A percentile compares a stretch with the other conserved stretches of the same genome.
Conservation (phyloP, 2,113 vertebrate species). For the Gallinago undulata region DNA sequence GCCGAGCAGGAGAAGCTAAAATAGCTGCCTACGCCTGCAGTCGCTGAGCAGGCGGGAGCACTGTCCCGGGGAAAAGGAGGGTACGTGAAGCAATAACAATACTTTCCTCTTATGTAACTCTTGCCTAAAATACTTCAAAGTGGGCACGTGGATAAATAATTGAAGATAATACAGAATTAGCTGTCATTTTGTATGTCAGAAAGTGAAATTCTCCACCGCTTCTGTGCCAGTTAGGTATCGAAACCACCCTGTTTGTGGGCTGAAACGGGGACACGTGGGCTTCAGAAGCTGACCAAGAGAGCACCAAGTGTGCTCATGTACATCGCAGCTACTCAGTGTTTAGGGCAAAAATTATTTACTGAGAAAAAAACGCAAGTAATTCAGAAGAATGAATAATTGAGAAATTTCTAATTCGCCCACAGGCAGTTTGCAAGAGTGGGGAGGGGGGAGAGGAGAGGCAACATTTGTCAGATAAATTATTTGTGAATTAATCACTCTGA, state of each 20-base stretch:
- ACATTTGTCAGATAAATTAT: constrained; percentile 51
- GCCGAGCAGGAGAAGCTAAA: not conserved
- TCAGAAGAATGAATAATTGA: constrained; percentile 9
- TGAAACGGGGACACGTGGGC: not conserved
- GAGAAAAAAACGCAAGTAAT: not conserved
- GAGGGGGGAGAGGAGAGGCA: not conserved
- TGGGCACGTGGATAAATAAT: constrained; percentile 53
- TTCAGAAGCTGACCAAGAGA: not conserved
- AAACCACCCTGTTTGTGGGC: not conserved
- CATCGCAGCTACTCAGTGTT: not conserved
- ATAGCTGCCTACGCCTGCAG: not conserved
- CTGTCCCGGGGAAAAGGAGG: not conserved
- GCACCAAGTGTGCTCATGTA: not conserved
- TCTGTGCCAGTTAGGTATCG: not conserved
- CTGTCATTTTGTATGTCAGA: constrained; percentile 32
- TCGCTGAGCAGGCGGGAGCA: not conserved
- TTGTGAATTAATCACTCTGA: constrained; percentile 56
- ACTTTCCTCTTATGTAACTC: constrained; percentile 51
- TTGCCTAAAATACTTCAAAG: constrained; percentile 55
- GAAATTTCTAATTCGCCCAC: not conserved
- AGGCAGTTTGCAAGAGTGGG: not conserved
- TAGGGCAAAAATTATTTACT: not conserved
- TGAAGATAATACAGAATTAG: constrained; percentile 34
- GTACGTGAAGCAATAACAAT: constrained; percentile 27
- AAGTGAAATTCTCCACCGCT: not conserved